Percentiles rank a stretch among this genome's conserved stretches.
Evolutionary conservation across 2,113 vertebrate genomes (phyloP).

Genomic region (Solea solea): DNA sequence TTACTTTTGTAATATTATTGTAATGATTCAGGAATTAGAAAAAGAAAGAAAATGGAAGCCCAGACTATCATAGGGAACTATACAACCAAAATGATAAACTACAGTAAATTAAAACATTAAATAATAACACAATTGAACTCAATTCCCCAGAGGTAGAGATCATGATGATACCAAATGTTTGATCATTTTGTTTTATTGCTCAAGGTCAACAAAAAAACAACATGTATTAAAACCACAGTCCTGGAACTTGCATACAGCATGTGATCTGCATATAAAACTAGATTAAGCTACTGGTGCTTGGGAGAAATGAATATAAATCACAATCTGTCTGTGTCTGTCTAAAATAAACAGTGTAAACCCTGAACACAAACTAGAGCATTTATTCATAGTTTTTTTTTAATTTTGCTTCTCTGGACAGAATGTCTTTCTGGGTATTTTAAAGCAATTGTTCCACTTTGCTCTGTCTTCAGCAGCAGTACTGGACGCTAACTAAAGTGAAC

Average conservation of each 20-base stretch:
- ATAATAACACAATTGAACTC: too few relatives aligned
- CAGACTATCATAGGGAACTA: background rate
- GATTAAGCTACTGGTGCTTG: background rate
- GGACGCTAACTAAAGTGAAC: constrained; percentile 1
- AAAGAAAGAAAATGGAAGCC: too few relatives aligned
- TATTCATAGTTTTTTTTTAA: background rate
- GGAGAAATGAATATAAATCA: background rate
- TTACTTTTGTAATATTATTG: too few relatives aligned
- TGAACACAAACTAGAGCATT: background rate
- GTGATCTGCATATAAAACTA: too few relatives aligned
- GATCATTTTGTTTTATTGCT: background rate
- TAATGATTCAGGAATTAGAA: too few relatives aligned
- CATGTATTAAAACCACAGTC: background rate
- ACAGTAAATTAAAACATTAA: background rate
- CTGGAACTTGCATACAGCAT: background rate
- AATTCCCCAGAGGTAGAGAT: too few relatives aligned
- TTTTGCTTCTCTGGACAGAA: background rate
- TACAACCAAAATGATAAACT: background rate
- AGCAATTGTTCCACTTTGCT: constrained; percentile 1
- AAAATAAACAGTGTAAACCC: background rate
- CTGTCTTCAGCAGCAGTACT: background rate
- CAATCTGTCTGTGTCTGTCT: too few relatives aligned
- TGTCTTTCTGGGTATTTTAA: constrained; percentile 1
- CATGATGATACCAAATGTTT: background rate
- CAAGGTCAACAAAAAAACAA: background rate